Base-by-base conservation (phyloP, 1,140 invertebrate genomes). In the Platyscapa corneri region DNA sequence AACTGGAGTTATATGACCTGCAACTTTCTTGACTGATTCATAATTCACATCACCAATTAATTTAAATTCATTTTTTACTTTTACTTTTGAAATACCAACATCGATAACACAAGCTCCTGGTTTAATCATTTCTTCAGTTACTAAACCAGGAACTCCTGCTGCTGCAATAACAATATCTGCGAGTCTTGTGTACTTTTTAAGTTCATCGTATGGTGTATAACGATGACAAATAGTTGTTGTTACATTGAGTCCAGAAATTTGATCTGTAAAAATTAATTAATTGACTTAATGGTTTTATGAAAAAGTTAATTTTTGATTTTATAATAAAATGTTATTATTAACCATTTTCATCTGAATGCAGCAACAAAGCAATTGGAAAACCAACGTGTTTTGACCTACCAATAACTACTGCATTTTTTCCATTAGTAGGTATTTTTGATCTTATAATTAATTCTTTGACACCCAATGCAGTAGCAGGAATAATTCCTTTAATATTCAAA, bases 11-110 rank as follows among this genome's bases (percentile, higher is more conserved):
- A 98, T 96, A 49, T 95, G 93, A n/a, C 96, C 96, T 18, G 97
- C 97, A 16, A 97, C 92, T 91, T 97, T 93, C 82, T 95, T 95
- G 0, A 97, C 96, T 89, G 94, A 94, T 82, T 97, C 95, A 94
- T 96, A 98, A 90, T 98, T 96, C 20, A 98, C 97, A 93, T 98
- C 98, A 12, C 97, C 98, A 32, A 98, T 96, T n/a, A 98, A 92
- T 91, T 95, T 95, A 16, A 93, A 94, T 89, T 96, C 96, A 7
- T 96, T 96, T 85, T 94, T 90, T 49, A 94, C 91, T 46, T 94
- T 94, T 14, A 98, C 93, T 88, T 96, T 94, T 1, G 95, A 97
- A 76, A 98, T 97, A 30, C 97, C 97, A 86, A 98, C 96, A 93
- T 98, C 97, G 86, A 98, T 97, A 32, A 98, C 93, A 82, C 96